These are phyloP conservation scores for Urophycis tenuis DNA, from an alignment of 2,797 vertebrate species.

Conservation along the genomic window DNA sequence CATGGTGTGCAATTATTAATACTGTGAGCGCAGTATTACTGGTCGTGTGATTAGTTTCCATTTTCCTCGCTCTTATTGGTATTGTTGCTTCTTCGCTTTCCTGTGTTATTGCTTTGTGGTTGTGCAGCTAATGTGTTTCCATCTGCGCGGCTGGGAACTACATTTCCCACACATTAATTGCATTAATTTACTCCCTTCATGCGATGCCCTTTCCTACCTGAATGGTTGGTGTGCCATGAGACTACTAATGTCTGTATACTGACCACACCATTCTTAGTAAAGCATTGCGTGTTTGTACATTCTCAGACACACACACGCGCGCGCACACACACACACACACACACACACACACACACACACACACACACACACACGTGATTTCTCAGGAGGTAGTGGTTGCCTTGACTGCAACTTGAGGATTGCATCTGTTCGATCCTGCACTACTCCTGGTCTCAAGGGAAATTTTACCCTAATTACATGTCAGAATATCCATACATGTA, in stretches of 20 bases:
- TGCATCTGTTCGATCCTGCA: background rate
- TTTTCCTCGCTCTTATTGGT: background rate
- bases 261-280: background rate
- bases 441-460: background rate
- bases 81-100: background rate
- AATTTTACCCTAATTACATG: background rate
- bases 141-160: background rate
- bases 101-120: background rate
- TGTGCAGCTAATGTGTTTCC: background rate
- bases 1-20: background rate
- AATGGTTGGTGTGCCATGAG: background rate
- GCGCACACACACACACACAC: background rate
- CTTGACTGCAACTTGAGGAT: background rate
- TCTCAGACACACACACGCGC: background rate
- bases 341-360: background rate
- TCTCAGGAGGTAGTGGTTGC: background rate
- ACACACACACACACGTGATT: background rate
- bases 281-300: background rate
- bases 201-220: constrained; percentile 12
- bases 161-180: background rate
- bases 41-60: background rate
- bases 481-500: background rate
- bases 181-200: constrained; percentile 5
- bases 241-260: constrained; percentile 14
- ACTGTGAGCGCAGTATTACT: background rate